These are phyloP conservation scores for Pholis gunnellus DNA, from an alignment of 2,113 vertebrate species.

Conservation along the genomic window DNA sequence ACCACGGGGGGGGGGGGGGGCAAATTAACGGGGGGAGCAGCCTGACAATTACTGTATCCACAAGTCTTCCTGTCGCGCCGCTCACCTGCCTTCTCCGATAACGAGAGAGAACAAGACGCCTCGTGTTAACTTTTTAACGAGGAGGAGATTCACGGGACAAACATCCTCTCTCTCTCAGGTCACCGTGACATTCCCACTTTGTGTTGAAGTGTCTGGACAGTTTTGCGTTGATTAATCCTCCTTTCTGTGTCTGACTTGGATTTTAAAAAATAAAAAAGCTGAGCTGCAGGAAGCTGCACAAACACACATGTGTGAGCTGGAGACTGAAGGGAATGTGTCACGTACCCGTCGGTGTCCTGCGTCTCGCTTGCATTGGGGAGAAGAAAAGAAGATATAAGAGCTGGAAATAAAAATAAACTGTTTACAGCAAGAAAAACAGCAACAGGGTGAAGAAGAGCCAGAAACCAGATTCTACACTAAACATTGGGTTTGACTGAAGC, in stretches of 20 bases:
- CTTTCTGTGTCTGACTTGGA: neutral
- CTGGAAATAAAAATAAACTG: slow-evolving; percentile 14
- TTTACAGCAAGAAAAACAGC: neutral
- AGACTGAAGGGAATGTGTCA: slow-evolving; percentile 25
- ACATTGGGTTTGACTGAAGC: no score
- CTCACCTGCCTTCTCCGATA: slow-evolving; percentile 35
- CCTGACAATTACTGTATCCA: slow-evolving; percentile 40
- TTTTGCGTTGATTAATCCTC: neutral
- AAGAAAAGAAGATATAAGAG: slow-evolving; percentile 51
- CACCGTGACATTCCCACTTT: neutral
- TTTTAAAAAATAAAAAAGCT: slow-evolving; percentile 13
- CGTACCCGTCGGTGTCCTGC: slow-evolving; percentile 90
- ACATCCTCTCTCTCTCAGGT: neutral
- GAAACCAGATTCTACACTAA: no score
- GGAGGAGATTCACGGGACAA: neutral
- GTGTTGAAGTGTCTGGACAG: neutral
- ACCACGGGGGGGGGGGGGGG: slow-evolving; percentile 34
- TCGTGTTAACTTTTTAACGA: slow-evolving; percentile 5
- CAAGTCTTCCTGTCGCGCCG: slow-evolving; percentile 30
- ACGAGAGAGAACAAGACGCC: neutral
- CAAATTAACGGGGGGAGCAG: slow-evolving; percentile 46
- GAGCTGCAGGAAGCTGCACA: slow-evolving; percentile 15
- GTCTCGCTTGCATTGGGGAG: slow-evolving; percentile 85
- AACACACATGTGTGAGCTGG: slow-evolving; percentile 13
- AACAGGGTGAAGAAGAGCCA: no score